Evolutionary conservation across 1,140 invertebrate species (phyloP).

Genomic region (Penaeus japonicus): DNA sequence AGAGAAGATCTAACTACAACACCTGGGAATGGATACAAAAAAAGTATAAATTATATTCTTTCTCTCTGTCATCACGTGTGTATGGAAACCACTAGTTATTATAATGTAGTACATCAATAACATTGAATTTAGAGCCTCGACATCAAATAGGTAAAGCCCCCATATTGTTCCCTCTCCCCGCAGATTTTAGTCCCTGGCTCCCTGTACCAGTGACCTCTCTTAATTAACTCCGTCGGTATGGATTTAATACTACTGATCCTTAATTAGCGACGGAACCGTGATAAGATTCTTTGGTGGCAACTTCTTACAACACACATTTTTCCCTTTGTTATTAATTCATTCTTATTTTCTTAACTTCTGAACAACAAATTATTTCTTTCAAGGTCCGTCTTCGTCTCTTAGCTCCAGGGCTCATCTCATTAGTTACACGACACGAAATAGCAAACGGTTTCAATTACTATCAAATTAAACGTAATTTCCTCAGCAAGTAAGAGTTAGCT

Average conservation of each 20-base stretch:
- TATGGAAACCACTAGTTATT: background rate
- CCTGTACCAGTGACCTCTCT: background rate
- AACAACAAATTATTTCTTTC: no score
- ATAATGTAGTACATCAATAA: no score
- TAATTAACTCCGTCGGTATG: constrained; percentile 40
- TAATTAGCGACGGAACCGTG: constrained; percentile 21
- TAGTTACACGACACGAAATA: constrained; percentile 38
- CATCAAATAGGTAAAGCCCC: no score
- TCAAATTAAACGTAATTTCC: constrained; percentile 34
- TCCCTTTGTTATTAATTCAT: background rate
- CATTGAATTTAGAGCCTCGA: no score
- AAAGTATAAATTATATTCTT: no score
- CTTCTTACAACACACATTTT: background rate
- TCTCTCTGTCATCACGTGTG: no score
- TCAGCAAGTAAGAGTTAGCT: background rate
- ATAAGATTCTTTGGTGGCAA: no score
- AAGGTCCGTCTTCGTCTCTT: background rate
- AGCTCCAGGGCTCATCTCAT: constrained; percentile 34
- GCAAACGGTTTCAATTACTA: constrained; percentile 42
- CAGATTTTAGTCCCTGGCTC: no score
- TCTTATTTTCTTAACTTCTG: background rate
- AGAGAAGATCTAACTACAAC: no score
- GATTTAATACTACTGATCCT: constrained; percentile 23
- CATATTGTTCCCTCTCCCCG: no score
- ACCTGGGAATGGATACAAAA: no score